A percentile compares a stretch with the other conserved stretches of the same genome.
phyloP scores from a whole-genome alignment of 1,140 invertebrate genomes.

The Drosophila ficusphila region DNA sequence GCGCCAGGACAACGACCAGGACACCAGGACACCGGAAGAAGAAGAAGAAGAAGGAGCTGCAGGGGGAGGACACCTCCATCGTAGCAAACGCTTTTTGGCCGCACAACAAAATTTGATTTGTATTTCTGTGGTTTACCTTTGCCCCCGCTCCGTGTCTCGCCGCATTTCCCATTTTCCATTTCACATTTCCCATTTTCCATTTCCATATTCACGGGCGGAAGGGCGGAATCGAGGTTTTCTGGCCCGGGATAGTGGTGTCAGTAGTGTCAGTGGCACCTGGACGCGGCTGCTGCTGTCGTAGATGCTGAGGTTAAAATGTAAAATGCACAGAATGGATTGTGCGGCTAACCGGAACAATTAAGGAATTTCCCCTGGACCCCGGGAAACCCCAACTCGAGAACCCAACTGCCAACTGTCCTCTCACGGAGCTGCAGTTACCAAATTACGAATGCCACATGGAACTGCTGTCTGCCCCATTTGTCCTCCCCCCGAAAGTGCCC shows the following conservation, averaged over 20 bases:
- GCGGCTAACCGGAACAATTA: conserved; percentile 83
- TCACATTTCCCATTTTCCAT: neutral
- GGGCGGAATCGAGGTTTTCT: conserved; percentile 3
- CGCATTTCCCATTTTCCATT: neutral
- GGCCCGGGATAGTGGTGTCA: conserved; percentile 8
- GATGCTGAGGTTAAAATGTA: conserved; percentile 81
- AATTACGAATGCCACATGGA: conserved; percentile 70
- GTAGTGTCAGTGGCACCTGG: conserved; percentile 78
- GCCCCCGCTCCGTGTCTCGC: conserved; percentile 37
- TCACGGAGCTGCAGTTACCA: conserved; percentile 44
- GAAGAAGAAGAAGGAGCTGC: neutral
- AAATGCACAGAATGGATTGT: conserved; percentile 83
- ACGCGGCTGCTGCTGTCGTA: conserved; percentile 65
- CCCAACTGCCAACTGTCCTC: conserved; percentile 2
- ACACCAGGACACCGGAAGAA: neutral
- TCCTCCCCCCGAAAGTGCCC: neutral
- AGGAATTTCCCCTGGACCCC: conserved; percentile 64
- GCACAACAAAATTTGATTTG: conserved; percentile 83
- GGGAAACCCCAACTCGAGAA: neutral
- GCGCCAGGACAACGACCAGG: conserved; percentile 36
- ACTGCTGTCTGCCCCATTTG: conserved; percentile 15
- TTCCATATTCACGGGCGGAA: neutral
- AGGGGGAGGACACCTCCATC: conserved; percentile 1
- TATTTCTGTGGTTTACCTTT: conserved; percentile 83
- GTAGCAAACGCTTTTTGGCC: conserved; percentile 72